Base-by-base conservation (phyloP, 2,797 vertebrate genomes). In the Argyrosomus regius region DNA sequence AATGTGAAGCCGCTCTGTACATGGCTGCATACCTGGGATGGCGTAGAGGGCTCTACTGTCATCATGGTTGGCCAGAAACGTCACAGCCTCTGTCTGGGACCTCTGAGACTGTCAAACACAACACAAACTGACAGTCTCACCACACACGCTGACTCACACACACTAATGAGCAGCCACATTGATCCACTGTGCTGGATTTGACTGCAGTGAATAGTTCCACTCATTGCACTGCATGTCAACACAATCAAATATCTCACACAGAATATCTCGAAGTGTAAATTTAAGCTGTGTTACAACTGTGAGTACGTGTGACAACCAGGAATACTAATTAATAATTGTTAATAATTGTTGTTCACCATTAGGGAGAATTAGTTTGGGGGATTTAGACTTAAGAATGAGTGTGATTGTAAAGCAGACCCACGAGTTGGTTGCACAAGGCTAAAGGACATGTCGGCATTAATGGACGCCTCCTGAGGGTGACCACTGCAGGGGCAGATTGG, bases 21-120 rank as follows among this genome's bases (percentile, higher is more conserved):
- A 18, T 2, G 48, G 72, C 31, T 16, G 31, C 62, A 17, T 86
- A 99, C 98, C 98, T 94, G 98, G 98, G 88, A 99, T 99, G 69
- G 98, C 98, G 63, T 99, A 99, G 78, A 99, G 96, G 16, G 98
- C 98, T 93, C 98, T 96, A 94, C 98, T 99, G 93, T 99, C 98
- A 16, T 99, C 98, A 0, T 99, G 98, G 87, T 98, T 99, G 39
- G 98, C 98, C 92, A 99, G 93, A 90, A 99, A 99, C 1, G 98
- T 99, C 92, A 99, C 98, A 0, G 98, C 98, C 91, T 99, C 98
- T 0, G 98, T 99, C 94, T 99, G 98, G n/a, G 98, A 99, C 72
- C 98, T 95, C 95, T 99, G 98, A 72, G 98, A 98, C 98, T 99
- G 92, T 84, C 80, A 59, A 74, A 82, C 53, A 86, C 52, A 84